A percentile compares a stretch with the other conserved stretches of the same genome.
phyloP scores from a whole-genome alignment of 2,113 vertebrate genomes.

The Platichthys flesus region DNA sequence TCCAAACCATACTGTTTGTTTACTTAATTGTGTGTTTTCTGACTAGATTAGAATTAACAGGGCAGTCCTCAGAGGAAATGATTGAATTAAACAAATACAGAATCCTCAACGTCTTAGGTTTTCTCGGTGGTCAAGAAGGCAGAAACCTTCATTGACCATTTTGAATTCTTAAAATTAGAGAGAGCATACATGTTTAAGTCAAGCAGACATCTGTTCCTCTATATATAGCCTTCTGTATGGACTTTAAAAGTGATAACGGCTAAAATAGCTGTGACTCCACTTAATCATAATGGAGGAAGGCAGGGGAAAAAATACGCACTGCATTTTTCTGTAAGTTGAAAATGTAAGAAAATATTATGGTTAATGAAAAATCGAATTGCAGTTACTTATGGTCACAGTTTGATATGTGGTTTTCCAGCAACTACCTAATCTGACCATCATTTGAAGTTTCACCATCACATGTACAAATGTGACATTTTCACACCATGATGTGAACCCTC shows the following conservation, averaged over 20 bases:
- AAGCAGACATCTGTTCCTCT: slow-evolving; percentile 22
- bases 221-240: slow-evolving; percentile 18
- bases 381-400: neutral
- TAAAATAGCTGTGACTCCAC: neutral
- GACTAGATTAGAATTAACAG: neutral
- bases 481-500: neutral
- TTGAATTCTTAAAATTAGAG: slow-evolving; percentile 55
- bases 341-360: neutral
- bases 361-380: neutral
- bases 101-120: neutral
- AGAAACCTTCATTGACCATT: neutral
- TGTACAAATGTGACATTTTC: neutral
- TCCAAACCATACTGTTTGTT: no score
- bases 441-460: neutral
- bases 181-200: slow-evolving; percentile 17
- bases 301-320: neutral
- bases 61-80: neutral
- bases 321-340: neutral
- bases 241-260: neutral
- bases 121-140: neutral
- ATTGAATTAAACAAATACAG: neutral
- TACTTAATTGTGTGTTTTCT: neutral
- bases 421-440: neutral
- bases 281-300: neutral
- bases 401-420: neutral